phyloP scores from a whole-genome alignment of 2,113 vertebrate genomes.

The Emydura subglobosa region DNA sequence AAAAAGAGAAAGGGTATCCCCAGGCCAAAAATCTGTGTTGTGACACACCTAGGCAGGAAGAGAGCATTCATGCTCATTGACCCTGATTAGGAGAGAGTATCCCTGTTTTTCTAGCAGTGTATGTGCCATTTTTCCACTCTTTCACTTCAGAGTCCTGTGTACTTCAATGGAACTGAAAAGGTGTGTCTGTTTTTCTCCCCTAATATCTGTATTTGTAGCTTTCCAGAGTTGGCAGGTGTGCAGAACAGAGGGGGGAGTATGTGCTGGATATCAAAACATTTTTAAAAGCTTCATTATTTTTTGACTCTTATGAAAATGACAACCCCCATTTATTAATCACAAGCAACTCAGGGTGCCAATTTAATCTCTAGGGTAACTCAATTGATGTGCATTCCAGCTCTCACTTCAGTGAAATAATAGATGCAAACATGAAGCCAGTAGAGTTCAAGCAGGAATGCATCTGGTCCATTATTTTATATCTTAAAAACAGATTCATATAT shows the following conservation, averaged over 20 bases:
- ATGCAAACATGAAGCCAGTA: background rate
- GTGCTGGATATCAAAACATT: background rate
- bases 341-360: background rate
- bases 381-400: background rate
- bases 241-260: background rate
- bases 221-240: background rate
- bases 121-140: background rate
- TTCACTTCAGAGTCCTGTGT: background rate
- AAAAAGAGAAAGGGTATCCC: background rate
- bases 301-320: slow-evolving; percentile 10
- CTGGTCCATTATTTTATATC: background rate
- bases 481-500: background rate
- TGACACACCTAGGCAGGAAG: background rate
- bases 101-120: background rate
- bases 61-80: background rate
- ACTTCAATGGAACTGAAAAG: background rate
- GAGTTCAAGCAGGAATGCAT: background rate
- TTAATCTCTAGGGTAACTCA: background rate
- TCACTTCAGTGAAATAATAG: background rate
- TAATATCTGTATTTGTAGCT: background rate
- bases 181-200: background rate
- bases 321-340: background rate
- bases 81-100: background rate
- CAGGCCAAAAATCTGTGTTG: background rate
- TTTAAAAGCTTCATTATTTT: background rate